phyloP scores from a whole-genome alignment of 2,797 vertebrate species.

The Streptopelia turtur region DNA sequence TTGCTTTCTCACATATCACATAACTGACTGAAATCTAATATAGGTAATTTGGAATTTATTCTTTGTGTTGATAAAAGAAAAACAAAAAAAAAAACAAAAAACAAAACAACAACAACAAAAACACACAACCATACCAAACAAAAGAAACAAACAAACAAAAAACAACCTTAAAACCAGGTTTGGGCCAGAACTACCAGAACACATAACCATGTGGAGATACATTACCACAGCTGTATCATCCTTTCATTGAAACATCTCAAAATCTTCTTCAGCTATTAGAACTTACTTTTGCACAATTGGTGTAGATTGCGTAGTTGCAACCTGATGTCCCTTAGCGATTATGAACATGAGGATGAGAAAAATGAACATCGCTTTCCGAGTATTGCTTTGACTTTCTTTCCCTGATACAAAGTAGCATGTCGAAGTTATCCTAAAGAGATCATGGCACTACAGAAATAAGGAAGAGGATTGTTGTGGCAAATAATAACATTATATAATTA shows the following conservation, averaged over 20 bases:
- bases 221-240: not conserved
- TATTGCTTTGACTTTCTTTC: not conserved
- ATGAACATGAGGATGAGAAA: not conserved
- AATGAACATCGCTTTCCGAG: not conserved
- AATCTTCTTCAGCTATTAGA: not conserved
- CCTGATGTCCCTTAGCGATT: not conserved
- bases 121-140: no score
- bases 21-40: not conserved
- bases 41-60: not conserved
- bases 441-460: not conserved
- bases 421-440: not conserved
- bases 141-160: no score
- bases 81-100: not conserved
- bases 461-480: not conserved
- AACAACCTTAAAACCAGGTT: not conserved
- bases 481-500: not conserved
- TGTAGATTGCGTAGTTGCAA: not conserved
- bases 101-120: no score
- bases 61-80: not conserved
- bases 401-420: accelerated
- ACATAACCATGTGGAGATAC: not conserved
- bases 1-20: not conserved
- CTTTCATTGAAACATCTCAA: not conserved
- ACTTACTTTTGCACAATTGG: not conserved
- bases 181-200: not conserved